Evolutionary conservation across 30 jellyfish, hydroid and myxozoan species (phyloP).

Genomic region (Turritopsis rubra): DNA sequence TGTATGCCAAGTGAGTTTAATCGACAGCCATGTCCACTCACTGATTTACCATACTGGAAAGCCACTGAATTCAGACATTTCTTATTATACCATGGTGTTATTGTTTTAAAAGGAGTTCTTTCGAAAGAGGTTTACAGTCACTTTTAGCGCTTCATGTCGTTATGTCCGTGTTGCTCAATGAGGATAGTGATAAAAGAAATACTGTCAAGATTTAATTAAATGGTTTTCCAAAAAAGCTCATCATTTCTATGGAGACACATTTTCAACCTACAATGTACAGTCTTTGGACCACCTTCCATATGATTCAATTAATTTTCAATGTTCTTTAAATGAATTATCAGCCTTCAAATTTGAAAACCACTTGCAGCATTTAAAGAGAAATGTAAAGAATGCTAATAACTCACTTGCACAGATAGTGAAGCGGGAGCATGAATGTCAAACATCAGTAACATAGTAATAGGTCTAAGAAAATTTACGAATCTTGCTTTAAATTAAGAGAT

Average conservation of each 20-base stretch:
- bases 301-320: not conserved
- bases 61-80: conserved; percentile 5
- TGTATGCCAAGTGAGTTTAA: not conserved
- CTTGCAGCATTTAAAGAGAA: not conserved
- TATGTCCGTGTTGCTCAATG: not conserved
- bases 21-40: not conserved
- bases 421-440: not conserved
- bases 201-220: not conserved
- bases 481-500: conserved; percentile 3
- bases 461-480: too few species aligned
- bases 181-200: not conserved
- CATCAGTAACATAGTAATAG: too few species aligned
- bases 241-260: not conserved
- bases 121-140: not conserved
- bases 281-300: not conserved
- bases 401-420: not conserved
- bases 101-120: not conserved
- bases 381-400: not conserved
- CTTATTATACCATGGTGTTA: not conserved
- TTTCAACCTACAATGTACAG: not conserved
- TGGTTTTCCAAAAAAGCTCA: not conserved
- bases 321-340: not conserved
- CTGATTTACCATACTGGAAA: not conserved
- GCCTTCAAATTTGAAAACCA: too few species aligned
- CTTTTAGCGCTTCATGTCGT: not conserved